Evolutionary conservation across 1,140 invertebrate species (phyloP).

Genomic region (Papilio xuthus): DNA sequence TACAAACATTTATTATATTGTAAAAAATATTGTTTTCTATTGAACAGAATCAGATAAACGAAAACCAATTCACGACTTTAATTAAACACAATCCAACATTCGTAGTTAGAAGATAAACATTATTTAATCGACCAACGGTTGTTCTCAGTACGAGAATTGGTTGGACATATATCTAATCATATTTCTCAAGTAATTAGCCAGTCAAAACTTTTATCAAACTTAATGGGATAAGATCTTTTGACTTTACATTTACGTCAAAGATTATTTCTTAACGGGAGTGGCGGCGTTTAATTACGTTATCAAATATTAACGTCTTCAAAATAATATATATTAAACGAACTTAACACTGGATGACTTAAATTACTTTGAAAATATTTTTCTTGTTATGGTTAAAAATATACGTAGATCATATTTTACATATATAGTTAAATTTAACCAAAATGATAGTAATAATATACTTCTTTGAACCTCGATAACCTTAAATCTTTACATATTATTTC

Average conservation of each 20-base stretch:
- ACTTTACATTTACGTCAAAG: conserved; percentile 21
- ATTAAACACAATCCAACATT: conserved; percentile 29
- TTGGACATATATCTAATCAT: conserved; percentile 15
- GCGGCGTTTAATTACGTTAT: conserved; percentile 31
- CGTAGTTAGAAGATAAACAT: conserved; percentile 3
- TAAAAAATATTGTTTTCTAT: too few species aligned
- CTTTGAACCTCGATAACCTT: too few species aligned
- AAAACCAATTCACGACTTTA: conserved; percentile 14
- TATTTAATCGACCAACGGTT: conserved; percentile 30
- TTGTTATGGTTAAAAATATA: neutral
- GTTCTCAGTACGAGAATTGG: neutral
- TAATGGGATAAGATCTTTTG: conserved; percentile 36
- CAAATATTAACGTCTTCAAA: conserved; percentile 26
- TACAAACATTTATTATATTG: too few species aligned
- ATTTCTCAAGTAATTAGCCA: conserved; percentile 30
- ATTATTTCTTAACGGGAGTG: conserved; percentile 23
- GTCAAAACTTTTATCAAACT: conserved; percentile 34
- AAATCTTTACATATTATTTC: too few species aligned
- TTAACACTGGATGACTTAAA: neutral
- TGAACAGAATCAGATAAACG: neutral
- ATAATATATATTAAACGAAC: neutral
- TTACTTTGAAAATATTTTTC: neutral
- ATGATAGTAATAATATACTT: too few species aligned
- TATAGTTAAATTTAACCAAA: too few species aligned
- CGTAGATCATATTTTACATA: too few species aligned